phyloP scores from a whole-genome alignment of 37 sponge, comb jelly and placozoan species.

The Beroe ovata region DNA sequence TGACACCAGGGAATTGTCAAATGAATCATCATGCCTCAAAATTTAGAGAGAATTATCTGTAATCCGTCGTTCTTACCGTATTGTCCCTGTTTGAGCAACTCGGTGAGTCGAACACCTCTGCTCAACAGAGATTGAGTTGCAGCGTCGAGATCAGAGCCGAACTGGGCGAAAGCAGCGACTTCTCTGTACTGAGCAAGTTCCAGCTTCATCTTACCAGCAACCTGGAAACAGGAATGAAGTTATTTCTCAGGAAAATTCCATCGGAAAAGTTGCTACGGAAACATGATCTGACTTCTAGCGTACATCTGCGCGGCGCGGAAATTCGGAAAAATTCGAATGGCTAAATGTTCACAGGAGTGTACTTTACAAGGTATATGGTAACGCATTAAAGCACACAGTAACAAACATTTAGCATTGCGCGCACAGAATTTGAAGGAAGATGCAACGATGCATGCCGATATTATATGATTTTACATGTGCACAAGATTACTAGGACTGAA shows the following conservation, averaged over 20 bases:
- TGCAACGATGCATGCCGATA: too few relatives aligned
- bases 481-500: too few relatives aligned
- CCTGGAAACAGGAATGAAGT: slow-evolving; percentile 70
- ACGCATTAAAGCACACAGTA: slow-evolving; percentile 17
- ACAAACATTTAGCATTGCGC: too few relatives aligned
- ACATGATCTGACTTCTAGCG: not conserved
- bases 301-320: not conserved
- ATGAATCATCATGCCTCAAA: too few relatives aligned
- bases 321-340: not conserved
- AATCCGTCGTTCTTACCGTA: too few relatives aligned
- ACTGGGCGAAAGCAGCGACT: slow-evolving; percentile 99
- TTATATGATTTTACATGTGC: too few relatives aligned
- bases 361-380: slow-evolving; percentile 1
- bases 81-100: slow-evolving; percentile 99
- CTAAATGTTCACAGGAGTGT: slow-evolving; percentile 17
- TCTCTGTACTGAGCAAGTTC: slow-evolving; percentile 99
- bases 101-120: slow-evolving; percentile 95
- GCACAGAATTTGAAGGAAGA: too few relatives aligned
- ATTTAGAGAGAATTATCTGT: too few relatives aligned
- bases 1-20: too few relatives aligned
- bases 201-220: slow-evolving; percentile 99
- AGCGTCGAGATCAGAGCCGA: slow-evolving; percentile 97
- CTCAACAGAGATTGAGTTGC: slow-evolving; percentile 94
- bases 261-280: slow-evolving; percentile 6
- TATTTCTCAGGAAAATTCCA: not conserved